Percentiles rank a stretch among this genome's conserved stretches.
Evolutionary conservation across 2,113 vertebrate genomes (phyloP).

Genomic region (Atrichornis clamosus): DNA sequence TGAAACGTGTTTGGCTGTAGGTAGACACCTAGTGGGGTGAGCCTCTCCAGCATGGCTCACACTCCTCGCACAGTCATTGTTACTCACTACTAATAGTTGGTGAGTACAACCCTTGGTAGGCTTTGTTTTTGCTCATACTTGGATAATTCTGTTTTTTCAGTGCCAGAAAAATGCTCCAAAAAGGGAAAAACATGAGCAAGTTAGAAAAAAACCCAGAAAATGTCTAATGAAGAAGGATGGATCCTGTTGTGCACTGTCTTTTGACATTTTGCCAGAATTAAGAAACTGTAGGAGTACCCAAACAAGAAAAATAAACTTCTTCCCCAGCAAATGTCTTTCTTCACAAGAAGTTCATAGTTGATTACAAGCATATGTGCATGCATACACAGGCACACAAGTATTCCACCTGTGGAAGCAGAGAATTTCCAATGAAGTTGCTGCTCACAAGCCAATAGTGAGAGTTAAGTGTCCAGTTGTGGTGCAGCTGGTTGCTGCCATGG

Average conservation of each 20-base stretch:
- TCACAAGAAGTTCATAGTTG: background rate
- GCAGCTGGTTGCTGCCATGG: background rate
- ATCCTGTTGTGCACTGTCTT: background rate
- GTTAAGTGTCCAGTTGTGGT: background rate
- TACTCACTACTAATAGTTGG: background rate
- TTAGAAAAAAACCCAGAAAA: background rate
- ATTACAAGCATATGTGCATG: background rate
- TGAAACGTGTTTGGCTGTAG: accelerated
- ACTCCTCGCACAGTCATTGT: background rate
- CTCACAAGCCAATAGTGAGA: background rate
- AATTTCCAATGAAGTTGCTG: background rate
- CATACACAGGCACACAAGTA: background rate
- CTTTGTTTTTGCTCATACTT: background rate
- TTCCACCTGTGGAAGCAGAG: background rate
- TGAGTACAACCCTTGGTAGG: background rate
- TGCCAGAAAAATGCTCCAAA: background rate
- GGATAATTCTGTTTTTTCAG: background rate
- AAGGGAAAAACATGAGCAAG: background rate
- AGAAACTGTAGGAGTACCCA: background rate
- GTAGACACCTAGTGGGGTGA: background rate
- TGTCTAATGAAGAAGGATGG: background rate
- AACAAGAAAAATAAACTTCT: background rate
- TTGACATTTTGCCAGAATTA: background rate
- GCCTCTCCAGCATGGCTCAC: background rate
- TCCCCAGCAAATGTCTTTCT: background rate